phyloP scores from a whole-genome alignment of 2,113 vertebrate species.

The Brachyistius frenatus region DNA sequence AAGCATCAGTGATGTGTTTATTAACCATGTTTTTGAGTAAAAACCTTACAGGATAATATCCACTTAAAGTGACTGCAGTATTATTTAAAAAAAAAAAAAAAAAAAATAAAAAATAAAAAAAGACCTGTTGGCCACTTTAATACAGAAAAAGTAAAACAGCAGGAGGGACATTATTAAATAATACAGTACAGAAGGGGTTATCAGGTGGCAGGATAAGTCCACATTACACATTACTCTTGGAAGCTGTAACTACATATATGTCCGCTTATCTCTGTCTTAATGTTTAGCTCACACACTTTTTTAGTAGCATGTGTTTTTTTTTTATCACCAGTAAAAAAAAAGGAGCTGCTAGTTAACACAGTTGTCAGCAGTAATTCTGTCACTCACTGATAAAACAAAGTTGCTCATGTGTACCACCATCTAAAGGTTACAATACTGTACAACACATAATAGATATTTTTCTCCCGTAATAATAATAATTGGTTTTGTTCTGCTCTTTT shows the following conservation, averaged over 20 bases:
- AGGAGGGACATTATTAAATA: not conserved
- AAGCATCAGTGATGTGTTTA: not conserved
- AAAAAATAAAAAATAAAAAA: too few relatives aligned
- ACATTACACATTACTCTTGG: not conserved
- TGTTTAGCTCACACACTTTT: not conserved
- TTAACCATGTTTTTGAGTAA: not conserved
- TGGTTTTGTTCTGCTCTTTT: not conserved
- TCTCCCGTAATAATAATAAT: too few relatives aligned
- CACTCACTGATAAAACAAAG: not conserved
- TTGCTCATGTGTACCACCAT: not conserved
- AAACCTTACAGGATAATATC: not conserved
- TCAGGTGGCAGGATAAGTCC: not conserved
- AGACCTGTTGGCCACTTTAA: not conserved
- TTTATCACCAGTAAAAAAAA: not conserved
- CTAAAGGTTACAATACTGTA: not conserved
- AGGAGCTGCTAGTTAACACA: not conserved
- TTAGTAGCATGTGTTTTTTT: not conserved
- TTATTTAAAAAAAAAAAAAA: too few relatives aligned
- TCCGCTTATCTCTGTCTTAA: not conserved
- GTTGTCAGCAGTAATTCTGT: not conserved
- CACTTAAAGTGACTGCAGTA: not conserved
- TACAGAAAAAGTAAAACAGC: not conserved
- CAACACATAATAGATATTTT: too few relatives aligned
- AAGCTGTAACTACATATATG: not conserved
- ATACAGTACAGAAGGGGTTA: not conserved